phyloP scores from a whole-genome alignment of 1,140 invertebrate genomes.

The Apis dorsata region DNA sequence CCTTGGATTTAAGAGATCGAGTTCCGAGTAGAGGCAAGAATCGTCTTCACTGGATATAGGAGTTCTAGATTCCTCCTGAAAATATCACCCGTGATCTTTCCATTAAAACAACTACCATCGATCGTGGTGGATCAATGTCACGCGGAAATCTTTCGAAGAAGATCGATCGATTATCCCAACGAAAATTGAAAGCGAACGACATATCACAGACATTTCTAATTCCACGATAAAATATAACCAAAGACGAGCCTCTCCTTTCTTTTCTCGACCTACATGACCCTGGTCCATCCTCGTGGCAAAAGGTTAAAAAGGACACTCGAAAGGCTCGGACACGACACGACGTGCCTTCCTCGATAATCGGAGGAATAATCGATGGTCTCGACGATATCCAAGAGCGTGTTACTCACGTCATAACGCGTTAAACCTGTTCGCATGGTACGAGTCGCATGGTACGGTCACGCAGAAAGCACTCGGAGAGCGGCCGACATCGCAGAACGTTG shows the following conservation, averaged over 20 bases:
- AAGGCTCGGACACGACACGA: too few relatives aligned
- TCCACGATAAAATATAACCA: too few relatives aligned
- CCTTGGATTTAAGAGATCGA: conserved; percentile 67
- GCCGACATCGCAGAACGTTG: conserved; percentile 36
- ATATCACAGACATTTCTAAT: too few relatives aligned
- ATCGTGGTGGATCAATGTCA: too few relatives aligned
- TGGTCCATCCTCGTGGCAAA: not conserved
- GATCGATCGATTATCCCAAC: too few relatives aligned
- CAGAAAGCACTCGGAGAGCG: conserved; percentile 24
- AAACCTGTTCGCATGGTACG: conserved; percentile 73
- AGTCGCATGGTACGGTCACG: conserved; percentile 31
- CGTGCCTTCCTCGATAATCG: not conserved
- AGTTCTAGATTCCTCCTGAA: conserved; percentile 60
- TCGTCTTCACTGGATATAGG: conserved; percentile 68
- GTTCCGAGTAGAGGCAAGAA: conserved; percentile 63
- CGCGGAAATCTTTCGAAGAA: too few relatives aligned
- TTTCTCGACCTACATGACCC: too few relatives aligned
- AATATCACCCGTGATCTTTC: not conserved
- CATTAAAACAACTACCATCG: not conserved
- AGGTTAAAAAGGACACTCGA: not conserved
- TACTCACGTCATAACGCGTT: conserved; percentile 69
- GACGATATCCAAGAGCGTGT: not conserved
- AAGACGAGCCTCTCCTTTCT: too few relatives aligned
- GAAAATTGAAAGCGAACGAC: too few relatives aligned
- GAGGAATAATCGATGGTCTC: not conserved